phyloP scores from a whole-genome alignment of 2,888 invertebrate species.

The Erannis defoliaria region DNA sequence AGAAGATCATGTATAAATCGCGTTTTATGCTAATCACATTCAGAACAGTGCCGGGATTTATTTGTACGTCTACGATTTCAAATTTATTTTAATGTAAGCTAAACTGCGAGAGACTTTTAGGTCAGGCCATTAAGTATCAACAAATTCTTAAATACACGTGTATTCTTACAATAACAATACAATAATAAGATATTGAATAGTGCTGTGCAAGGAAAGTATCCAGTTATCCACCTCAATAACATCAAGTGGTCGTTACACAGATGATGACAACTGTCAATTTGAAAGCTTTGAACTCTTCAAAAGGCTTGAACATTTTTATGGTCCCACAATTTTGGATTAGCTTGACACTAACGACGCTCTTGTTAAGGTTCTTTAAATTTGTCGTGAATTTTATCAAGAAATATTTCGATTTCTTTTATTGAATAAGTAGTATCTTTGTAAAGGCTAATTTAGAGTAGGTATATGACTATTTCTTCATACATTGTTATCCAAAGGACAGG shows the following conservation, averaged over 20 bases:
- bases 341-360: slow-evolving; percentile 31
- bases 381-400: slow-evolving; percentile 3
- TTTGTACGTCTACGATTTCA: not conserved
- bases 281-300: slow-evolving; percentile 20
- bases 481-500: too few species aligned
- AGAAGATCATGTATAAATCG: not conserved
- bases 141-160: not conserved
- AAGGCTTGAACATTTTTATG: slow-evolving; percentile 22
- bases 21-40: not conserved
- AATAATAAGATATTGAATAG: slow-evolving; percentile 8
- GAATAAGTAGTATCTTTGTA: not conserved
- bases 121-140: not conserved
- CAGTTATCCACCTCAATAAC: slow-evolving; percentile 13
- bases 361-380: slow-evolving; percentile 17
- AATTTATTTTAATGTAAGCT: not conserved
- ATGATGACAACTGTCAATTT: slow-evolving; percentile 26
- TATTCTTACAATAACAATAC: slow-evolving; percentile 4
- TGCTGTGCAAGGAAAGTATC: slow-evolving; percentile 3
- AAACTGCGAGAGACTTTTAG: not conserved
- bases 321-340: slow-evolving; percentile 24
- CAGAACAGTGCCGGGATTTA: not conserved
- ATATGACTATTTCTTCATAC: not conserved
- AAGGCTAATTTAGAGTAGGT: not conserved
- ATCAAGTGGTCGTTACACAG: slow-evolving; percentile 23
- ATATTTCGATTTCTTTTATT: not conserved